These are phyloP conservation scores for Lerista edwardsae DNA, from an alignment of 2,797 vertebrate genomes.

Conservation along the genomic window DNA sequence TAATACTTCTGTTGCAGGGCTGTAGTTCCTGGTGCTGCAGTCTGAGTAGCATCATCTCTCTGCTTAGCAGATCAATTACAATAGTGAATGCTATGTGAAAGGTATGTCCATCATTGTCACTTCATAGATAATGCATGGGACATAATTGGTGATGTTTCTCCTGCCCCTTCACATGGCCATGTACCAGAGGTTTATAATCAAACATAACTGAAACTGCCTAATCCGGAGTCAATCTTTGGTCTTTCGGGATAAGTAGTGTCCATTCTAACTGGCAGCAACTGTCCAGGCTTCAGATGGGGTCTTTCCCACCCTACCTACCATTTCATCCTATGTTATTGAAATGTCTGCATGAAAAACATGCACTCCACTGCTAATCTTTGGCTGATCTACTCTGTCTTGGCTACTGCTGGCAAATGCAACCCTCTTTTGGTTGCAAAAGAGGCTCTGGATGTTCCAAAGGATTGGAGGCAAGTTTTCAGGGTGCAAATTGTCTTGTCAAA, in stretches of 20 bases:
- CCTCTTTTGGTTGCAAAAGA: background rate
- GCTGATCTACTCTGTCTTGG: background rate
- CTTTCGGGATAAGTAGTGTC: background rate
- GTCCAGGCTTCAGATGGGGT: too few relatives aligned
- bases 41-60: background rate
- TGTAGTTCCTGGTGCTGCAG: background rate
- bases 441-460: background rate
- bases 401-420: background rate
- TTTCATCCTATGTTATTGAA: too few relatives aligned
- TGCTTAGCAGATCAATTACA: background rate
- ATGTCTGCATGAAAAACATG: too few relatives aligned
- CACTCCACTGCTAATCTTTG: too few relatives aligned
- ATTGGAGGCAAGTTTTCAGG: background rate
- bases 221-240: background rate
- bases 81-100: background rate
- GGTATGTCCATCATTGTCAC: background rate
- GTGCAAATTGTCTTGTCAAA: background rate
- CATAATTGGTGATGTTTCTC: background rate
- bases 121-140: background rate
- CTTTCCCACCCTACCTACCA: background rate
- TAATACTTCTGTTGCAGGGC: background rate
- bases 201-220: too few relatives aligned
- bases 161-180: background rate
- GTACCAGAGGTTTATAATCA: background rate
- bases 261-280: too few relatives aligned